phyloP scores from a whole-genome alignment of 2,888 invertebrate species.

The Deroplatys truncata region DNA sequence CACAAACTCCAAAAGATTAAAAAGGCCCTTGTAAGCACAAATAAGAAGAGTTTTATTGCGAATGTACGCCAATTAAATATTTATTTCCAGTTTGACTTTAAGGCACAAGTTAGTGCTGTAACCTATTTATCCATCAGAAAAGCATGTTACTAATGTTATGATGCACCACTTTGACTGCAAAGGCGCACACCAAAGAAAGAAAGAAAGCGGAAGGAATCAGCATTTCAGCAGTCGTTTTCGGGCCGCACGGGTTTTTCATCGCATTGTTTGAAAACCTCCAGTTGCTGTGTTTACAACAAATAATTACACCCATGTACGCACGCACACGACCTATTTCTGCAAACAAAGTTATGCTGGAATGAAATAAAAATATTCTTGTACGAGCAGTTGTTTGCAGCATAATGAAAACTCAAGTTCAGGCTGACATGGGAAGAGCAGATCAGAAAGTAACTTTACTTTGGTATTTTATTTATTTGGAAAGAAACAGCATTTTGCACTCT shows the following conservation, averaged over 20 bases:
- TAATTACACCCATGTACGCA: neutral
- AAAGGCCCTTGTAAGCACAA: too few species aligned
- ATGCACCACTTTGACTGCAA: too few species aligned
- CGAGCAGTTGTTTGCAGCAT: neutral
- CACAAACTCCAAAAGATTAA: too few species aligned
- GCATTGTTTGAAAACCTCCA: neutral
- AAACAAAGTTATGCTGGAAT: neutral
- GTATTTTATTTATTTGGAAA: neutral
- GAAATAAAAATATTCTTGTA: neutral
- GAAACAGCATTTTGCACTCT: too few species aligned
- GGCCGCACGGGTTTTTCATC: neutral
- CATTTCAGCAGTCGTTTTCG: neutral
- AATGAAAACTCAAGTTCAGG: neutral
- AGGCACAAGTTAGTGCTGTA: accelerated
- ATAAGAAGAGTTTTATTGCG: too few species aligned
- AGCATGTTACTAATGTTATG: too few species aligned
- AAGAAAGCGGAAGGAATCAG: neutral
- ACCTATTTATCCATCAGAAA: too few species aligned
- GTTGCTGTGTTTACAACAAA: neutral
- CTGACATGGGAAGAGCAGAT: neutral
- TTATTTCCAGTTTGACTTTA: too few species aligned
- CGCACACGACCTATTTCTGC: neutral
- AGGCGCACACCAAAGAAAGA: too few species aligned
- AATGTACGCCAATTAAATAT: too few species aligned
- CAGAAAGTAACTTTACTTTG: neutral